Evolutionary conservation across 2,797 vertebrate species (phyloP), one percentile per base, ranked within the genome.

Genomic region (Enteromius paludinosus): DNA sequence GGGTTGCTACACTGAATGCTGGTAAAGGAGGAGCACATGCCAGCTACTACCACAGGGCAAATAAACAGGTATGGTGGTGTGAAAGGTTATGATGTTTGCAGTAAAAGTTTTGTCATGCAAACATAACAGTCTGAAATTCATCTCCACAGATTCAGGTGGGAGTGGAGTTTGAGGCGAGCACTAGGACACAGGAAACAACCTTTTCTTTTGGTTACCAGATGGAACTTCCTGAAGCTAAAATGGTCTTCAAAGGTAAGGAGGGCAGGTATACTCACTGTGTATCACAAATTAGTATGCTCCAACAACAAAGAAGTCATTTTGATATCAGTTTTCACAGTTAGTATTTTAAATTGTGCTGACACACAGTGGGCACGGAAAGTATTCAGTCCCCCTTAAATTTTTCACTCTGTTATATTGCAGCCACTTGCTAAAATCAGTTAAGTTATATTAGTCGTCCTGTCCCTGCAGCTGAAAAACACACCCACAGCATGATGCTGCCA

Each of bases 91-190:
- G 35, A 35, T 66, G 7, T 45, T 41, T 20, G 11, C 15, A 12
- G 5, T 25, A 61, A 73, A 30, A 43, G 5, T 54, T 41, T 41
- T 0, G n/a, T 10, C 41, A 43, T 43, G 41, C 11, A 12, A 43
- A 43, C 12, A 10, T 54, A 80, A 20, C 20, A 25, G 38, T 47
- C n/a, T 59, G 1, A 25, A 59, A 69, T 33, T 75, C 7, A 66
- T 82, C 83, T 47, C 41, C 59, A 1, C 88, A 99, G 98, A 97
- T 98, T 69, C 97, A 98, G 90, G 95, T 99, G 0, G 98, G 98
- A 14, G 98, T 99, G 85, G 98, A 99, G 91, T 98, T 99, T 91
- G 98, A 99, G 89, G 97, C 97, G 70, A 98, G 97, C 86, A 98
- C 97, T 0, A 95, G 97, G 69, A 95, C 98, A 5, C 97, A 97